Base-by-base conservation (phyloP, 2,888 invertebrate genomes). In the Pandemis corylana region DNA sequence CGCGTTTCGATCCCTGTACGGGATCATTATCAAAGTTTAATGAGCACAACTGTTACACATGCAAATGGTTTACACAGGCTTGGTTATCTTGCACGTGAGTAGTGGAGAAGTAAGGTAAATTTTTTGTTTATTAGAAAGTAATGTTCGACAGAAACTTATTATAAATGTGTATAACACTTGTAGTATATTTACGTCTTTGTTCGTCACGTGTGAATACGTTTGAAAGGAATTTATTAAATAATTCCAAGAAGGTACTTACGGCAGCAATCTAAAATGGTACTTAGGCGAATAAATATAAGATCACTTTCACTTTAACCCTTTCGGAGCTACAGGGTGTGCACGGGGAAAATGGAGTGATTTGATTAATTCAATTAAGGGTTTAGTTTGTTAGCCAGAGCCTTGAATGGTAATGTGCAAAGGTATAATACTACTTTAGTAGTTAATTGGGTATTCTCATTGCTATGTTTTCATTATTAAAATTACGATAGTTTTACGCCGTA, bases 181-280 rank as follows among this genome's bases (percentile, higher is more conserved):
- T 46, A 75, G 70, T 10, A 28, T 20, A 3, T 12, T 51, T 36
- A 44, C 7, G 7, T 66, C 28, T 13, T 9, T 13, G 44, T 62
- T 9, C 61, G 41, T 49, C 71, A 62, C 42, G 53, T 68, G 59
- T 67, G 70, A 65, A 72, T 73, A 56, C 74, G 73, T 78, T 76
- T 78, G 75, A 79, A 80, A 77, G 75, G 79, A 77, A 75, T 82
- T 84, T 85, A 86, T 85, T 85, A 85, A 84, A 85, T 83, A 83
- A 83, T 85, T 85, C 81, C 75, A 69, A 68, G 74, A 65, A 69
- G 74, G 65, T 65, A 65, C 69, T 53, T 59, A 13, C 20, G 66
- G 28, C 49, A n/a, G 63, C 64, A 61, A 59, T 68, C 46, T 59
- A 51, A 69, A 74, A 69, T 44, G 69, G 61, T 61, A 65, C 69